Percentiles rank a stretch among this genome's conserved stretches.
Conservation (phyloP, 2,888 invertebrate species). For the Cheilosia vernalis region DNA sequence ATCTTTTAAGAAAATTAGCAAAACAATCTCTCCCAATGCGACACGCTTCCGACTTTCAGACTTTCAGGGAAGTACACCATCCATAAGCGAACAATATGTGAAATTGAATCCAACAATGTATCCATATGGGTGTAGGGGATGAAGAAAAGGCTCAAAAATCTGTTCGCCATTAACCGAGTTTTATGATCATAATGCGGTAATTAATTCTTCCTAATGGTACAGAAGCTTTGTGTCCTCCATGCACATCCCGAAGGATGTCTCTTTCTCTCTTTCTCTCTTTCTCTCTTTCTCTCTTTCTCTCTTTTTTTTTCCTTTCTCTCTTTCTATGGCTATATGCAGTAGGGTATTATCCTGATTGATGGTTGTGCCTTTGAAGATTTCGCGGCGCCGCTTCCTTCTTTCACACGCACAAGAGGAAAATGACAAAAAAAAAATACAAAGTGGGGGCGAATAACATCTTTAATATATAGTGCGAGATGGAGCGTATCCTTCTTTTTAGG, state of each 20-base stretch:
- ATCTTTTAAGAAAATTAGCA: slow-evolving; percentile 66
- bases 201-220: slow-evolving; percentile 71
- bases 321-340: slow-evolving; percentile 3
- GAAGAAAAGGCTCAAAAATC: slow-evolving; percentile 51
- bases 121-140: not conserved
- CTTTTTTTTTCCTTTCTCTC: not conserved
- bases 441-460: slow-evolving; percentile 5
- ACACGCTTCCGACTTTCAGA: slow-evolving; percentile 54
- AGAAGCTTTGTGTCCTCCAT: slow-evolving; percentile 25
- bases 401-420: slow-evolving; percentile 21
- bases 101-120: not conserved
- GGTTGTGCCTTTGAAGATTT: slow-evolving; percentile 55
- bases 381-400: not conserved
- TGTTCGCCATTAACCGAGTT: slow-evolving; percentile 70
- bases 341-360: slow-evolving; percentile 67
- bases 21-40: slow-evolving; percentile 60
- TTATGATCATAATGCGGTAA: slow-evolving; percentile 73
- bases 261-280: not conserved
- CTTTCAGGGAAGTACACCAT: slow-evolving; percentile 6
- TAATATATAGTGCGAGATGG: slow-evolving; percentile 39
- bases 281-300: not conserved
- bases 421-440: not conserved
- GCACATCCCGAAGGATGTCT: slow-evolving; percentile 37
- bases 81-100: slow-evolving; percentile 4
- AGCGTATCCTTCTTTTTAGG: slow-evolving; percentile 35